A percentile compares a stretch with the other conserved stretches of the same genome.
Evolutionary conservation across 2,888 invertebrate genomes (phyloP).

Genomic region (Selenia dentaria): DNA sequence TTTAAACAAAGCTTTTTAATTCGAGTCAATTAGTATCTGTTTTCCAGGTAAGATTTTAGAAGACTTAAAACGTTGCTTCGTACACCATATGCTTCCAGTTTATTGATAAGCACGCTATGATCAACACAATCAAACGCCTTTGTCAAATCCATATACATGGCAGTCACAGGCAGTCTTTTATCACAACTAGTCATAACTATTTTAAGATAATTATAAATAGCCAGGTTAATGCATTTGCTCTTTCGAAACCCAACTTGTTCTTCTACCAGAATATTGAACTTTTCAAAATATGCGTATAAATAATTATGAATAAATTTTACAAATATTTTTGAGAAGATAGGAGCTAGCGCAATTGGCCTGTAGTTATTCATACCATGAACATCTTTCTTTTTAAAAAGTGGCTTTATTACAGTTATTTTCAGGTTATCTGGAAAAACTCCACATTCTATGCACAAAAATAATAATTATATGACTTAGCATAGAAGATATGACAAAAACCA

Average conservation of each 20-base stretch:
- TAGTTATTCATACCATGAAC: background rate
- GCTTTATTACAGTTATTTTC: background rate
- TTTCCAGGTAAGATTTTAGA: background rate
- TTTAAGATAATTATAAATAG: background rate
- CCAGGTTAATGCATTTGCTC: background rate
- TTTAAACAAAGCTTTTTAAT: background rate
- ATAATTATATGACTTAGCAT: background rate
- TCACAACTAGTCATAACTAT: background rate
- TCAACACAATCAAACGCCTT: background rate
- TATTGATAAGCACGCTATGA: background rate
- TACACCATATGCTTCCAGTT: background rate
- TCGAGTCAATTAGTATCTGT: background rate
- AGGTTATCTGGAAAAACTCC: background rate
- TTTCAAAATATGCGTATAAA: background rate
- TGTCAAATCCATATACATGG: background rate
- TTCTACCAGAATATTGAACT: background rate
- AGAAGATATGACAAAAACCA: background rate
- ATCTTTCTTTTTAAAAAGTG: background rate
- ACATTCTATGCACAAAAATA: background rate
- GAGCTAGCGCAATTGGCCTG: background rate
- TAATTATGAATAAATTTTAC: slow-evolving; percentile 1
- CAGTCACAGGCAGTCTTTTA: background rate
- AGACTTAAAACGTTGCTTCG: background rate
- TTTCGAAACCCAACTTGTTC: background rate
- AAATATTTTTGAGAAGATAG: background rate